Evolutionary conservation across 2,888 invertebrate genomes (phyloP).

Genomic region (Synergus japonicus): DNA sequence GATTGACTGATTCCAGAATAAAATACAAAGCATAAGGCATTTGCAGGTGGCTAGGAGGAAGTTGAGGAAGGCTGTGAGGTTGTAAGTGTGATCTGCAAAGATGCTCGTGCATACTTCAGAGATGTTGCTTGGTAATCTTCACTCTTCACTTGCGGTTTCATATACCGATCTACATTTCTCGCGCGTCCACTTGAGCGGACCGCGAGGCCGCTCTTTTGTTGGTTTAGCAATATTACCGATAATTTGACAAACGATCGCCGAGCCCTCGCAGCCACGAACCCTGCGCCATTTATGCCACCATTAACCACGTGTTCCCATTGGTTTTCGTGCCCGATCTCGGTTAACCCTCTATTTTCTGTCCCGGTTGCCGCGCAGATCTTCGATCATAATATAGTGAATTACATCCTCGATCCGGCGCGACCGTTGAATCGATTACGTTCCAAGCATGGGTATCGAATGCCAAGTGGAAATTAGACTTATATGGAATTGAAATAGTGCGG

Average conservation of each 20-base stretch:
- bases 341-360: constrained; percentile 51
- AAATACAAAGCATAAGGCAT: neutral
- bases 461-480: constrained; percentile 37
- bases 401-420: constrained; percentile 27
- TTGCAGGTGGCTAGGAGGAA: constrained; percentile 29
- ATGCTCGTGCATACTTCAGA: neutral
- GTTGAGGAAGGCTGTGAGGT: neutral
- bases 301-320: constrained; percentile 58
- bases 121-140: constrained; percentile 8
- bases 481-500: constrained; percentile 27
- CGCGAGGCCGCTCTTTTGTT: constrained; percentile 67
- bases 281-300: constrained; percentile 65
- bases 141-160: constrained; percentile 39
- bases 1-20: constrained; percentile 1
- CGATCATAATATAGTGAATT: constrained; percentile 18
- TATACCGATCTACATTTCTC: constrained; percentile 30
- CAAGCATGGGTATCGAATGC: constrained; percentile 8
- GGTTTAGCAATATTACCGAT: constrained; percentile 76
- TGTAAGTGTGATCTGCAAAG: constrained; percentile 9
- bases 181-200: constrained; percentile 31
- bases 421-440: constrained; percentile 28
- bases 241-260: constrained; percentile 74
- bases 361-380: constrained; percentile 8
- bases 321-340: constrained; percentile 51
- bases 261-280: constrained; percentile 49